Evolutionary conservation across 2,113 vertebrate species (phyloP), one percentile per base, ranked within the genome.

Genomic region (Oncorhynchus tshawytscha): DNA sequence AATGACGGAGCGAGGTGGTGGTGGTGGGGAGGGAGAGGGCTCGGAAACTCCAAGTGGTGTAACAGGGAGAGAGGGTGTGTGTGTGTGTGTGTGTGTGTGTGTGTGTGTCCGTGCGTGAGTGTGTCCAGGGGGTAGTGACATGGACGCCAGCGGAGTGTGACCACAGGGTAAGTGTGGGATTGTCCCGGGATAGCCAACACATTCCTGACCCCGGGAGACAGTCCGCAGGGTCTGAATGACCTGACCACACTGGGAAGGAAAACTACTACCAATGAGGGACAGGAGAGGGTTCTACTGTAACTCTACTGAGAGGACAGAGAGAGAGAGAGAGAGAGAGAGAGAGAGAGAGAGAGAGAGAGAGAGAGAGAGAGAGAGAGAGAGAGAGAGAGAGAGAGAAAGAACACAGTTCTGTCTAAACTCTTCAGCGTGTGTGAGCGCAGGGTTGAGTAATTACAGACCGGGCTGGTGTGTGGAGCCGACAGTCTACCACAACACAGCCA

Each of bases 401-500:
- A 78, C 82, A 84, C 84, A 88, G 85, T 4, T 82, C 81, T 82
- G 79, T 86, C 77, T 80, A 85, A 85, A 86, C 80, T 81, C 12
- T 82, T 81, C 82, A 88, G 77, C 3, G 15, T 87, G 83, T 92
- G 86, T 84, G 84, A 82, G 78, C 73, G 20, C 75, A 85, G 88
- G 87, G 79, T 84, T 85, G 77, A 87, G 87, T 92, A 92, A 92
- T 92, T 91, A 91, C 91, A 92, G 88, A 84, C 90, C 85, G 73
- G 88, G 87, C 82, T 86, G 78, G 86, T 67, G 73, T 88, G 88
- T 92, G 91, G 91, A 91, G 91, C 87, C 90, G 88, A 90, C 76
- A 92, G 91, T 91, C 91, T 92, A 92, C 90, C 91, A 92, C 91
- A 92, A 92, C 91, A 92, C 86, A 91, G 91, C 88, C 86, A 78